Conservation (phyloP, 53 echinoderm and acorn worm genomes). For the Patiria pectinifera region DNA sequence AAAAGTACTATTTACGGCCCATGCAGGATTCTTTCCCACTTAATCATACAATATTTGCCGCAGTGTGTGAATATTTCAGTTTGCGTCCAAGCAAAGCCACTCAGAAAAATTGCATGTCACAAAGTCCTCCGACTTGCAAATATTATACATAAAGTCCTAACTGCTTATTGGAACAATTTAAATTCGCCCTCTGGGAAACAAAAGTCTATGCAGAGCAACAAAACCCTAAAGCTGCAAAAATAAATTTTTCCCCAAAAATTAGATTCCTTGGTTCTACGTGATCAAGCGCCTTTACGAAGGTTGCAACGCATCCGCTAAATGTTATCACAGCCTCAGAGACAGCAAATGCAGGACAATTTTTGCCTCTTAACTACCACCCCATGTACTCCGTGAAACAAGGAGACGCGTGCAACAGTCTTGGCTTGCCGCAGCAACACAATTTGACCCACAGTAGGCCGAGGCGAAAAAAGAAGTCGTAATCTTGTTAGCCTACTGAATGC, state of each 20-base stretch:
- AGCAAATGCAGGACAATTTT: neutral
- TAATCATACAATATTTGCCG: too few species aligned
- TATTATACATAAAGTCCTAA: neutral
- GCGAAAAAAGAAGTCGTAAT: neutral
- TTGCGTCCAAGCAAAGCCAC: too few species aligned
- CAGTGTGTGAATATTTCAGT: too few species aligned
- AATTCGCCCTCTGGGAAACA: neutral
- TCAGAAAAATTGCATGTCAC: too few species aligned
- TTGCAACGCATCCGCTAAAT: slow-evolving; percentile 17
- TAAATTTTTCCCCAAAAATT: slow-evolving; percentile 32
- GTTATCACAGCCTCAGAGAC: slow-evolving; percentile 20
- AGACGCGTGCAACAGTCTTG: slow-evolving; percentile 10
- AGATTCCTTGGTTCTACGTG: neutral
- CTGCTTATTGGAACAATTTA: neutral
- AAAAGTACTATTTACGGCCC: too few species aligned
- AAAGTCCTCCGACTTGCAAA: too few species aligned
- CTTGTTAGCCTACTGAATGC: slow-evolving; percentile 24
- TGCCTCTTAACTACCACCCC: neutral
- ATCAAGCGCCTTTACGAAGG: neutral
- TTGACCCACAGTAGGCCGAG: slow-evolving; percentile 26
- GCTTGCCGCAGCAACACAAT: slow-evolving; percentile 26
- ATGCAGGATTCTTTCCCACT: too few species aligned
- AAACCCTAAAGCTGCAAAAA: slow-evolving; percentile 42
- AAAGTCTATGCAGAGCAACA: neutral
- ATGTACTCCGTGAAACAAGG: neutral